phyloP scores from a whole-genome alignment of 2,888 invertebrate genomes.

The Andricus curvator region DNA sequence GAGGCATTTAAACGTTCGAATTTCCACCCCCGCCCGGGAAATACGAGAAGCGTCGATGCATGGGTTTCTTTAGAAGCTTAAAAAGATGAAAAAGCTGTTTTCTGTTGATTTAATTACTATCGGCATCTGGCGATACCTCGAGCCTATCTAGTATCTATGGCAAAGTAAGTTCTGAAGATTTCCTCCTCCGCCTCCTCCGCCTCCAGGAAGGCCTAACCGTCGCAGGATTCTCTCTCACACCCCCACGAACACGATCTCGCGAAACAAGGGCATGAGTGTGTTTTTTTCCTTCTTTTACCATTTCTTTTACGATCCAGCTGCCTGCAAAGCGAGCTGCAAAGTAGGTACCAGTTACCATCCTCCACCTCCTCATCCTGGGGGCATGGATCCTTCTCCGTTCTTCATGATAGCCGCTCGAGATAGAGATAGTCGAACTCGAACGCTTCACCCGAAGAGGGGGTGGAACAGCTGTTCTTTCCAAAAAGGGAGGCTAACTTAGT shows the following conservation, averaged over 20 bases:
- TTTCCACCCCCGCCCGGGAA: background rate
- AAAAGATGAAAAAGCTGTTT: conserved; percentile 20
- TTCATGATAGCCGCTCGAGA: conserved; percentile 60
- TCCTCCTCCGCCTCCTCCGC: background rate
- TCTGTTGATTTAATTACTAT: conserved; percentile 6
- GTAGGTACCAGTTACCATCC: conserved; percentile 44
- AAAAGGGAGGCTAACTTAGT: conserved; percentile 46
- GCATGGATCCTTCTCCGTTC: conserved; percentile 45
- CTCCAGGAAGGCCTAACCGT: background rate
- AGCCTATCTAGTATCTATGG: background rate
- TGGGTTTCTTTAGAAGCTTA: background rate
- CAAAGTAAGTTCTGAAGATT: background rate
- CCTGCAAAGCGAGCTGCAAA: too few species aligned
- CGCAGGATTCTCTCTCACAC: background rate
- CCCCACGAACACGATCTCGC: conserved; percentile 11
- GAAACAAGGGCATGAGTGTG: conserved; percentile 43
- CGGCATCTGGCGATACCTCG: conserved; percentile 18
- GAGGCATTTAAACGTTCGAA: conserved; percentile 2
- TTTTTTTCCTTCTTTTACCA: conserved; percentile 55
- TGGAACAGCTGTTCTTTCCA: conserved; percentile 61
- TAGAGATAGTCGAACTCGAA: conserved; percentile 55
- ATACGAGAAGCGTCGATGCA: background rate
- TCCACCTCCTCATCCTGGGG: conserved; percentile 35
- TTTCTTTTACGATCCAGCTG: conserved; percentile 58
- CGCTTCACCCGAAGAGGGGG: conserved; percentile 56